Evolutionary conservation across 2,888 invertebrate genomes (phyloP), one percentile per base, ranked within the genome.

Genomic region (Melitaea athalia): DNA sequence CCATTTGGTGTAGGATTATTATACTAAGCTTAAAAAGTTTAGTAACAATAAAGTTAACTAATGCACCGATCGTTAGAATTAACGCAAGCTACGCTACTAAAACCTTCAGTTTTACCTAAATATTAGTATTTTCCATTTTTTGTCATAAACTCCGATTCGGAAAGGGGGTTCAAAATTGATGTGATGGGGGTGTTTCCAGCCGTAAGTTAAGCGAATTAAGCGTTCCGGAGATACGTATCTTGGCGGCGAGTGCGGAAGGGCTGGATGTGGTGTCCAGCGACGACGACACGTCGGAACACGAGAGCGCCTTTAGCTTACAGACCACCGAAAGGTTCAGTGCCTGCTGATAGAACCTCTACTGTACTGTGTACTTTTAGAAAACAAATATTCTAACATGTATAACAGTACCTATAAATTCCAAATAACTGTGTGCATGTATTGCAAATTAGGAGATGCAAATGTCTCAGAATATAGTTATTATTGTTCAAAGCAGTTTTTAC

Each of bases 191-290:
- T 85, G 76, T 88, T 87, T 87, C 79, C 93, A 95, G 94, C 93
- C 94, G 94, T 93, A 95, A 95, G 93, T 93, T 94, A 94, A 95
- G 95, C 93, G 94, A 95, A 87, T 94, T 95, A 94, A 94, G 95
- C 90, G 94, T 96, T 78, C 96, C 96, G 76, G 96, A 96, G 94
- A 96, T 97, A 85, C 95, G 96, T 83, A 95, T 97, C 82, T 93
- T 96, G 94, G 96, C 96, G 85, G 96, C 96, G 80, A 96, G 96
- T 88, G 93, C 96, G 94, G 96, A 96, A 93, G 94, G 96, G 81
- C 94, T 96, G 91, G 96, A 96, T 90, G 87, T 86, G 61, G 59
- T 17, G 38, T 59, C 49, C 50, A 66, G 59, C 63, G 68, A 72
- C 55, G 89, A 88, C 80, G 89, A 87, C 81, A 91, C 91, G 15